Evolutionary conservation across 2,797 vertebrate species (phyloP).

Genomic region (Rhincodon typus): DNA sequence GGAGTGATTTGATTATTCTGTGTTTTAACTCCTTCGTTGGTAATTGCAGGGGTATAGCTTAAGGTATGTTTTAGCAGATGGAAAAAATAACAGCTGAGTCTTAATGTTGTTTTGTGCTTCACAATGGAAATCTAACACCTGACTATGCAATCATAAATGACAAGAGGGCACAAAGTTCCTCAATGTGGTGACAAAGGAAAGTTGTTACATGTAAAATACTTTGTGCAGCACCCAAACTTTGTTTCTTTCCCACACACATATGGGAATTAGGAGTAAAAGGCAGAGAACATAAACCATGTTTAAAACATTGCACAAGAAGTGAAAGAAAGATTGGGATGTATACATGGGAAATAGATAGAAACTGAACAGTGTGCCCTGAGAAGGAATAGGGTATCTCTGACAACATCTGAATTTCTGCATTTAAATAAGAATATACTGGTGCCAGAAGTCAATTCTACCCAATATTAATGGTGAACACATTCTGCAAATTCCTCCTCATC

Average conservation of each 20-base stretch:
- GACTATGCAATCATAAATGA: background rate
- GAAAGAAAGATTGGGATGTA: background rate
- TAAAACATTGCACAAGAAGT: background rate
- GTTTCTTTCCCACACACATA: background rate
- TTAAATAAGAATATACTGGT: background rate
- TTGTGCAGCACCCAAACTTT: background rate
- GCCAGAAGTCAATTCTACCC: background rate
- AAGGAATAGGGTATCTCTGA: too few relatives aligned
- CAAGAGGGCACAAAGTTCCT: background rate
- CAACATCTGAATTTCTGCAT: background rate
- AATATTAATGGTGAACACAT: background rate
- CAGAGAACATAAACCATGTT: background rate
- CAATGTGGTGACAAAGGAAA: background rate
- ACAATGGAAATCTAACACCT: background rate
- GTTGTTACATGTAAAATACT: background rate
- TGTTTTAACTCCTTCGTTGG: background rate
- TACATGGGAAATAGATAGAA: background rate
- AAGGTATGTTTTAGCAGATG: background rate
- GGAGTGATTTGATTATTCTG: background rate
- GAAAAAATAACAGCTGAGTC: background rate
- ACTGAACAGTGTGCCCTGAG: too few relatives aligned
- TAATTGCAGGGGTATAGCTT: background rate
- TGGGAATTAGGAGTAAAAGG: background rate
- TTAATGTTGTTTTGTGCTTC: background rate
- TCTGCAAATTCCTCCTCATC: background rate